phyloP scores from a whole-genome alignment of 2,797 vertebrate genomes.

The Premnoplex brunnescens region DNA sequence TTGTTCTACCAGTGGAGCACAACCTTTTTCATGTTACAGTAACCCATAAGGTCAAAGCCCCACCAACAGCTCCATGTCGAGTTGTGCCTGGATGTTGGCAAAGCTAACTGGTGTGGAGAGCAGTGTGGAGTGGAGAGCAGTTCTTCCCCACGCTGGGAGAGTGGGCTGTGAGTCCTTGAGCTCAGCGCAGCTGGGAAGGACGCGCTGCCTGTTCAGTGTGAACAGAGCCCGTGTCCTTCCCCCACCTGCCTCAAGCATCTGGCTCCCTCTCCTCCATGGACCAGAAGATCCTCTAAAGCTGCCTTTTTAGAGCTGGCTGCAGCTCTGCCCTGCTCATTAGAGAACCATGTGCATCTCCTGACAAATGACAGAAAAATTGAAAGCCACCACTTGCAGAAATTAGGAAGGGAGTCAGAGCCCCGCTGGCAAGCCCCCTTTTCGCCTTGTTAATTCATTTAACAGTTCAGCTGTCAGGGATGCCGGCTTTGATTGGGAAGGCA shows the following conservation, averaged over 20 bases:
- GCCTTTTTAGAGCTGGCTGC: conserved; percentile 1
- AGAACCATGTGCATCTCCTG: conserved; percentile 8
- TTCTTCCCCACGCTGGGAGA: not conserved
- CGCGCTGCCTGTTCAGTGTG: not conserved
- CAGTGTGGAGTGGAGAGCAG: not conserved
- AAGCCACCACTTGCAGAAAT: conserved; percentile 43
- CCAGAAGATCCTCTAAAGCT: not conserved
- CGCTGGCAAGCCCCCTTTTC: conserved; percentile 19
- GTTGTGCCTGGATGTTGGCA: not conserved
- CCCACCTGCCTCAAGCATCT: not conserved
- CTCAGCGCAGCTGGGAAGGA: not conserved
- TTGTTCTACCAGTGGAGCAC: not conserved
- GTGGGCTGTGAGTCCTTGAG: not conserved
- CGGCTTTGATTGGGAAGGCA: conserved; percentile 49
- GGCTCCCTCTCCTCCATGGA: not conserved
- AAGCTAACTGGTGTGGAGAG: not conserved
- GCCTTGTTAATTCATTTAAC: conserved; percentile 61
- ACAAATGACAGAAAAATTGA: conserved; percentile 53
- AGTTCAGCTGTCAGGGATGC: conserved; percentile 56
- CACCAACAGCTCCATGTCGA: not conserved
- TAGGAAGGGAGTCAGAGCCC: conserved; percentile 27
- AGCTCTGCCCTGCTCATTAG: conserved; percentile 50
- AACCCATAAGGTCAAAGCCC: not conserved
- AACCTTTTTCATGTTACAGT: not conserved
- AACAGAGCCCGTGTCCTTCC: not conserved